Evolutionary conservation across 2,888 invertebrate species (phyloP).

Genomic region (Troides aeacus): DNA sequence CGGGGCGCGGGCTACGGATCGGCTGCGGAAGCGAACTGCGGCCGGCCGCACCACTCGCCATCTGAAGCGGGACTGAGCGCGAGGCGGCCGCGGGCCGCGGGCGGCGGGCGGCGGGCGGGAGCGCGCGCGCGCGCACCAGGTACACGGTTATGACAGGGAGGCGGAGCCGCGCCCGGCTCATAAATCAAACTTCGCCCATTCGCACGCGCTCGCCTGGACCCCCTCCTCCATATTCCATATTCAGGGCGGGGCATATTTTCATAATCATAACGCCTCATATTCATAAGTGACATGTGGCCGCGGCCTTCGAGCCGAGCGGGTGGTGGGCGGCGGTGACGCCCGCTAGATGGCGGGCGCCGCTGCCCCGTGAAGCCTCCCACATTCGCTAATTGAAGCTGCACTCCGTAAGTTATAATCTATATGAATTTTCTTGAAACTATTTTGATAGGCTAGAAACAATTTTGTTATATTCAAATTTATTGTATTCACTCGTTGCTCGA

Average conservation of each 20-base stretch:
- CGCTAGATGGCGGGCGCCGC: conserved; percentile 74
- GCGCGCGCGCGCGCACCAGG: conserved; percentile 82
- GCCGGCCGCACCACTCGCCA: conserved; percentile 76
- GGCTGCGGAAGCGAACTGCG: conserved; percentile 53
- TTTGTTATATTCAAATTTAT: background rate
- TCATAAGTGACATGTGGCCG: conserved; percentile 76
- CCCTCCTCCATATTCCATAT: conserved; percentile 83
- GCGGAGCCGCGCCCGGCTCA: conserved; percentile 83
- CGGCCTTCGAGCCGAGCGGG: conserved; percentile 62
- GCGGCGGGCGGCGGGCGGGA: conserved; percentile 53
- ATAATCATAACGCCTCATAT: conserved; percentile 81
- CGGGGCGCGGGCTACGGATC: conserved; percentile 46
- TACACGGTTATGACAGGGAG: conserved; percentile 85
- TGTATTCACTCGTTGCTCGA: background rate
- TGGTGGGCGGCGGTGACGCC: conserved; percentile 53
- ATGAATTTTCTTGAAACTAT: conserved; percentile 46
- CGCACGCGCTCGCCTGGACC: conserved; percentile 82
- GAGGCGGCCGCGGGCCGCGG: conserved; percentile 59
- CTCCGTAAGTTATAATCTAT: conserved; percentile 66
- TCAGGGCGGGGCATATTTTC: conserved; percentile 81
- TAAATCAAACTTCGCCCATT: conserved; percentile 84
- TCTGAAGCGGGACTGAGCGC: conserved; percentile 79
- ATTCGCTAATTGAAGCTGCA: conserved; percentile 71
- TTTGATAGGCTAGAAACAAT: conserved; percentile 6
- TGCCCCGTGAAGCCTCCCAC: conserved; percentile 72